phyloP scores from a whole-genome alignment of 2,888 invertebrate genomes.

The Orchestes rusci region DNA sequence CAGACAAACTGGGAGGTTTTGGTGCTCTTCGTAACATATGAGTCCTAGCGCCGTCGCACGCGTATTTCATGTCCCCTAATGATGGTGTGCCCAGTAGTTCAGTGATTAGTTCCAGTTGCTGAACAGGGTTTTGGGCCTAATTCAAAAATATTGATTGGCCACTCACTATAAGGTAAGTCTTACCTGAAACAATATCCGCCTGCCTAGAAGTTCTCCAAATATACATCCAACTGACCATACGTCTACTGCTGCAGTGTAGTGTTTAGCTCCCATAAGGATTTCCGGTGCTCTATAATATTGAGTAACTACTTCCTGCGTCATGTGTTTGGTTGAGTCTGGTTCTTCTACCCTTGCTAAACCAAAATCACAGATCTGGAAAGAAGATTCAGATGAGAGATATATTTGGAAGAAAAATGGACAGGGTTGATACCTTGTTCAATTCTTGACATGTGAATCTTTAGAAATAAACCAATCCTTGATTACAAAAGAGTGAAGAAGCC shows the following conservation, averaged over 20 bases:
- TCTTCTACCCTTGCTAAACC: conserved; percentile 97
- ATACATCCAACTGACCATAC: conserved; percentile 99
- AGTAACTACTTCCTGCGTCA: conserved; percentile 99
- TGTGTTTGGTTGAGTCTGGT: conserved; percentile 84
- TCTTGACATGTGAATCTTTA: too few relatives aligned
- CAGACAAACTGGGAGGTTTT: conserved; percentile 80
- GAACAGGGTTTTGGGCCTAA: conserved; percentile 91
- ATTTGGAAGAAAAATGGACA: conserved; percentile 11
- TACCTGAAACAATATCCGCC: conserved; percentile 89
- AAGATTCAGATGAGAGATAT: conserved; percentile 4
- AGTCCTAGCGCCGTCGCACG: conserved; percentile 89
- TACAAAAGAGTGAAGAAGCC: too few relatives aligned
- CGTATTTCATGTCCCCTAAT: conserved; percentile 92
- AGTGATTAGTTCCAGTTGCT: conserved; percentile 94
- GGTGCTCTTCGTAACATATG: conserved; percentile 86
- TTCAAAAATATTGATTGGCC: conserved; percentile 50
- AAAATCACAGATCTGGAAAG: conserved; percentile 90
- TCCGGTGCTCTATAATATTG: conserved; percentile 99
- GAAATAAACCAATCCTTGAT: too few relatives aligned
- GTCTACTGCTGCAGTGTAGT: conserved; percentile 94
- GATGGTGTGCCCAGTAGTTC: conserved; percentile 95
- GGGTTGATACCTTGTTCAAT: too few relatives aligned
- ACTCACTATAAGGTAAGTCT: not conserved
- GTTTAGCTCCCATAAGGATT: conserved; percentile 96
- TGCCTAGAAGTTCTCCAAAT: conserved; percentile 92